These are phyloP conservation scores for Colletes collaris DNA, from an alignment of 2,888 invertebrate species.

Conservation along the genomic window DNA sequence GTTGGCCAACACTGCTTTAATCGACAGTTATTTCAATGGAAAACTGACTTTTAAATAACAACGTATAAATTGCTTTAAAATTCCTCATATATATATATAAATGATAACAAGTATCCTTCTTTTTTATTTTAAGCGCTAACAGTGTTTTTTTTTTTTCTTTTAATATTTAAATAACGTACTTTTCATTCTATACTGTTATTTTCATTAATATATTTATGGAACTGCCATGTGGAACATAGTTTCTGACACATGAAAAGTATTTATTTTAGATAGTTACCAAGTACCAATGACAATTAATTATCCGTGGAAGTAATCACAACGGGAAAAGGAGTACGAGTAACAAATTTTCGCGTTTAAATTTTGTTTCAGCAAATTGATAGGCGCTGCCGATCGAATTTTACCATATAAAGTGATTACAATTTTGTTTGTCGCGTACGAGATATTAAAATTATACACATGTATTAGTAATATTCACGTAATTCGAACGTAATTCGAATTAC, in stretches of 20 bases:
- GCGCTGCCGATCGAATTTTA: slow-evolving; percentile 53
- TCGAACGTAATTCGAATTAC: slow-evolving; percentile 30
- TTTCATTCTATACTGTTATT: slow-evolving; percentile 23
- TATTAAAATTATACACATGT: slow-evolving; percentile 40
- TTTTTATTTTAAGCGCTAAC: slow-evolving; percentile 42
- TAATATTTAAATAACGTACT: slow-evolving; percentile 49
- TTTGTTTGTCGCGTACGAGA: slow-evolving; percentile 47
- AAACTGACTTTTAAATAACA: slow-evolving; percentile 39
- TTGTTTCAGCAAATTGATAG: slow-evolving; percentile 3
- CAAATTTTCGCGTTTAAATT: background rate
- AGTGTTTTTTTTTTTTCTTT: background rate
- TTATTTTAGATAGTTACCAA: background rate
- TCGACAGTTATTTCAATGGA: slow-evolving; percentile 11
- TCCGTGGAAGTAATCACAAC: slow-evolving; percentile 4
- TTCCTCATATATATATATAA: slow-evolving; percentile 31
- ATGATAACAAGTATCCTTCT: slow-evolving; percentile 44
- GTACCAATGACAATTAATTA: slow-evolving; percentile 15
- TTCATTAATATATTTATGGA: slow-evolving; percentile 50
- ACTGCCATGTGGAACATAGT: slow-evolving; percentile 52
- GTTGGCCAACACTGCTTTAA: background rate
- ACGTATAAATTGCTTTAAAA: slow-evolving; percentile 43
- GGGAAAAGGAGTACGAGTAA: background rate
- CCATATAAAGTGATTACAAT: slow-evolving; percentile 73
- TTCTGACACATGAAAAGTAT: slow-evolving; percentile 49
- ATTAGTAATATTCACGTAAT: slow-evolving; percentile 25